phyloP scores from a whole-genome alignment of 1,140 invertebrate genomes.

The Fopius arisanus region DNA sequence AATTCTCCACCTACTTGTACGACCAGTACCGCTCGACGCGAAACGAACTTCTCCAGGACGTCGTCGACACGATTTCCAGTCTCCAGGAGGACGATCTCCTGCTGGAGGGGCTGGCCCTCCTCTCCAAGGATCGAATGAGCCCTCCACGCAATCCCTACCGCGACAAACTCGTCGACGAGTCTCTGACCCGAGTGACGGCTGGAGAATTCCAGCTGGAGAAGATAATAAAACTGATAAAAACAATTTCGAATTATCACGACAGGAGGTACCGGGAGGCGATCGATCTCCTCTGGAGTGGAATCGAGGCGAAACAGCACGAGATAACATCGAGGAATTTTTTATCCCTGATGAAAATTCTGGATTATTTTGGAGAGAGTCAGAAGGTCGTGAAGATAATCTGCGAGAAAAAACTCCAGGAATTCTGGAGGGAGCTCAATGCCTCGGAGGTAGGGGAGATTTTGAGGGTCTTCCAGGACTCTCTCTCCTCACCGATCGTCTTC shows the following conservation, averaged over 20 bases:
- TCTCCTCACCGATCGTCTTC: background rate
- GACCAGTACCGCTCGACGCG: background rate
- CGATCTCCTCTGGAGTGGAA: constrained; percentile 76
- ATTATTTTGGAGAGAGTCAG: constrained; percentile 69
- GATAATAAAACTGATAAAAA: constrained; percentile 67
- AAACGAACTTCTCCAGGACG: background rate
- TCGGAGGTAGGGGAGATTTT: constrained; percentile 67
- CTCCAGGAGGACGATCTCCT: constrained; percentile 57
- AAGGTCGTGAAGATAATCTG: constrained; percentile 70
- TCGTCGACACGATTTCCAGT: constrained; percentile 61
- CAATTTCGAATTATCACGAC: constrained; percentile 53
- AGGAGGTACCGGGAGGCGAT: constrained; percentile 63
- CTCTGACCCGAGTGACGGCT: constrained; percentile 69
- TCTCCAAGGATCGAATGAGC: constrained; percentile 57
- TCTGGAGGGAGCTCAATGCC: constrained; percentile 69
- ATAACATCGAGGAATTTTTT: constrained; percentile 70
- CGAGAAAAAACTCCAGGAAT: constrained; percentile 68
- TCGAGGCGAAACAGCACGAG: constrained; percentile 68
- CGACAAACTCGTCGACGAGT: constrained; percentile 69
- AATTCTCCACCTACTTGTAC: background rate
- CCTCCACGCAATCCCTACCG: constrained; percentile 62
- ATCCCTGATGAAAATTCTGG: constrained; percentile 68
- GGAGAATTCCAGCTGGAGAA: constrained; percentile 70
- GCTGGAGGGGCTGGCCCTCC: constrained; percentile 58
- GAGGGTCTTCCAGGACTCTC: background rate